These are phyloP conservation scores for Tipula confusa DNA, from an alignment of 2,888 invertebrate genomes.

Conservation along the genomic window DNA sequence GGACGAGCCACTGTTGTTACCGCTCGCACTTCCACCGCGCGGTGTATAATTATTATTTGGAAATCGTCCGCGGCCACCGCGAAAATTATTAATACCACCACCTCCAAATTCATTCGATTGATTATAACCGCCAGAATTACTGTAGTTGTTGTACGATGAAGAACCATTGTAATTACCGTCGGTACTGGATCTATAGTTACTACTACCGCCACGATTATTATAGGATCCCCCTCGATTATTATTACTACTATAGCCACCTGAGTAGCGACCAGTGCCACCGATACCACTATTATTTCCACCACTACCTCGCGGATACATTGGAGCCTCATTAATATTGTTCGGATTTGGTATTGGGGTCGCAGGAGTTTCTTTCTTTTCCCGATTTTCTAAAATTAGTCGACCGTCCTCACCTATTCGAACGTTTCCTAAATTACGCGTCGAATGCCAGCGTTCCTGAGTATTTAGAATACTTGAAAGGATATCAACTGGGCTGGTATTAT, in stretches of 20 bases:
- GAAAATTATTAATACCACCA: conserved; percentile 32
- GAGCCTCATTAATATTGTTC: conserved; percentile 51
- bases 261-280: conserved; percentile 37
- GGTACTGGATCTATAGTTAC: conserved; percentile 41
- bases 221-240: conserved; percentile 38
- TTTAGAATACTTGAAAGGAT: conserved; percentile 66
- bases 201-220: conserved; percentile 40
- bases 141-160: neutral
- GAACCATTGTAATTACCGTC: conserved; percentile 31
- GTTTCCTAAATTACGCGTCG: conserved; percentile 55
- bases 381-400: conserved; percentile 54
- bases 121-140: neutral
- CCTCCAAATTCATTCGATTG: conserved; percentile 32
- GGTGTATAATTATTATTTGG: neutral
- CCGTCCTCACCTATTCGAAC: conserved; percentile 54
- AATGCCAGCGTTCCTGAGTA: conserved; percentile 66
- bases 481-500: conserved; percentile 52
- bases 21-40: neutral
- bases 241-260: conserved; percentile 51
- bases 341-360: conserved; percentile 29
- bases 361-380: conserved; percentile 37
- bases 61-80: neutral
- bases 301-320: conserved; percentile 61
- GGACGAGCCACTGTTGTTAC: conserved; percentile 12
- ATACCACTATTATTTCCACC: conserved; percentile 41